Percentiles rank a stretch among this genome's conserved stretches.
phyloP scores from a whole-genome alignment of 2,888 invertebrate genomes.

The Rapana venosa region DNA sequence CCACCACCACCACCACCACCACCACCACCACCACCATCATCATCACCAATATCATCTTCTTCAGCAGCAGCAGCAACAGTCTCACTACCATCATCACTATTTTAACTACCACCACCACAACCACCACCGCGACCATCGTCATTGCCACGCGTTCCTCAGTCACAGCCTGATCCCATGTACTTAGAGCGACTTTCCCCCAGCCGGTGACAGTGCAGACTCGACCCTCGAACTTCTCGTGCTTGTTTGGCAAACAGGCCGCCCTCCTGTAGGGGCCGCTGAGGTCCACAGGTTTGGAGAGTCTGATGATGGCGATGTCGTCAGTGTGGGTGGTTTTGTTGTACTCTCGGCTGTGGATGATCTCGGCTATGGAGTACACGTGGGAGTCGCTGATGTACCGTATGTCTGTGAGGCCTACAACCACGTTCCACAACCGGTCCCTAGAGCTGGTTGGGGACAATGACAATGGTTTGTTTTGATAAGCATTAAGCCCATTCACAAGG shows the following conservation, averaged over 20 bases:
- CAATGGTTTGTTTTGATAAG: no score
- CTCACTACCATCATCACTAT: no score
- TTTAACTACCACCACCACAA: no score
- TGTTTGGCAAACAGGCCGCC: conserved; percentile 43
- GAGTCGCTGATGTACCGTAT: conserved; percentile 48
- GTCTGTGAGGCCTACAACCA: conserved; percentile 58
- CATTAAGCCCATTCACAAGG: no score
- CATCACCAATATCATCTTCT: no score
- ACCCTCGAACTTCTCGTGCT: conserved; percentile 34
- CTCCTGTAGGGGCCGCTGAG: conserved; percentile 16
- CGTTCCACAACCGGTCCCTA: conserved; percentile 51
- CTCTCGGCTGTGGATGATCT: conserved; percentile 52
- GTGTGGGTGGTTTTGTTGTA: conserved; percentile 53
- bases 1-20: no score
- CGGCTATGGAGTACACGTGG: conserved; percentile 53
- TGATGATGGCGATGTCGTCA: conserved; percentile 64
- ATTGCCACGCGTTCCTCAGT: no score
- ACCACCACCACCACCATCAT: no score
- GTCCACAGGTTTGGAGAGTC: conserved; percentile 36
- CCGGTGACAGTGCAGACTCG: conserved; percentile 48
- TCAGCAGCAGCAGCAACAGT: no score
- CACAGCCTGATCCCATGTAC: conserved; percentile 12
- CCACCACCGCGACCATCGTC: no score
- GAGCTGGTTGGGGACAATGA: not conserved
- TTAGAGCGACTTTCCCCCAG: conserved; percentile 38